phyloP scores from a whole-genome alignment of 2,888 invertebrate species.

The Diadegma fenestrale region DNA sequence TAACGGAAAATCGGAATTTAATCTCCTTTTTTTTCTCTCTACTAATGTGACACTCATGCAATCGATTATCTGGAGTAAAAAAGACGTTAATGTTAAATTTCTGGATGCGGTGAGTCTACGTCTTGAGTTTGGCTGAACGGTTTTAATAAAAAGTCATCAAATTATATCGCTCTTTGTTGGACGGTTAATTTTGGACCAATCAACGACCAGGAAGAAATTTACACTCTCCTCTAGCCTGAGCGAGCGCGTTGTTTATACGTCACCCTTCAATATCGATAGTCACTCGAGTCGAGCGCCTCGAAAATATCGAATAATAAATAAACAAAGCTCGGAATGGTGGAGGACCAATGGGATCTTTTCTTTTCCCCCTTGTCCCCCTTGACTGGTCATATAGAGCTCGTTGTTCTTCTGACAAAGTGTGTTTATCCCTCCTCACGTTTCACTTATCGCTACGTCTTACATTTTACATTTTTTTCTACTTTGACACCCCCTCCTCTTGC shows the following conservation, averaged over 20 bases:
- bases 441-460: conserved; percentile 14
- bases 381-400: conserved; percentile 6
- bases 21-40: background rate
- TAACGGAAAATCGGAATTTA: background rate
- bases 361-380: background rate
- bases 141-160: background rate
- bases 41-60: background rate
- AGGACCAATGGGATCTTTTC: background rate
- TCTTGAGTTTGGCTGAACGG: background rate
- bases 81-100: background rate
- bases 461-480: background rate
- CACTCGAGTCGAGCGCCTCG: background rate
- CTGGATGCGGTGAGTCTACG: background rate
- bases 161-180: background rate
- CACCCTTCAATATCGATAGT: conserved; percentile 1
- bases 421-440: conserved; percentile 43
- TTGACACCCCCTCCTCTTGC: background rate
- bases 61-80: background rate
- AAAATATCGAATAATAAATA: conserved; percentile 32
- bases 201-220: background rate
- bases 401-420: conserved; percentile 45
- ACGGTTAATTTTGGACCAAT: background rate
- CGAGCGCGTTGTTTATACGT: conserved; percentile 25
- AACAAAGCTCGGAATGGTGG: background rate
- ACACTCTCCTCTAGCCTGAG: background rate